Evolutionary conservation across 2,888 invertebrate genomes (phyloP), one percentile per base, ranked within the genome.

Genomic region (Cosmia trapezina): DNA sequence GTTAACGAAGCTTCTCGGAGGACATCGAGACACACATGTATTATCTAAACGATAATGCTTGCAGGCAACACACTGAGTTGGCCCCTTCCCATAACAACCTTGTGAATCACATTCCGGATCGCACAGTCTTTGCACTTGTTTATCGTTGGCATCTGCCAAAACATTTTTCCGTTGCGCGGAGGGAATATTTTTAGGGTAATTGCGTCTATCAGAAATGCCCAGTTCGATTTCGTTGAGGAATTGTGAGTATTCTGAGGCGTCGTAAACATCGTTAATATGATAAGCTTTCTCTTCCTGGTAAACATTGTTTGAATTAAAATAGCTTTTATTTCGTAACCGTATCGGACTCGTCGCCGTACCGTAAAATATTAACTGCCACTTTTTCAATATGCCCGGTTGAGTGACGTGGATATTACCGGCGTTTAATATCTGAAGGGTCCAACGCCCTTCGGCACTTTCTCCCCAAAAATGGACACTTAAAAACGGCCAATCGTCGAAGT

Each of bases 391-490:
- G 88, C 98, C 98, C 72, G 98, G 97, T 90, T 98, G 98, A 90
- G 98, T 98, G 73, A 98, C 98, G 84, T 98, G 97, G 79, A 98
- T 97, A 87, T 97, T 98, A 53, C 98, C 98, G 14, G 97, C 97
- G 86, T 97, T 97, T 86, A 97, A 97, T 87, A 98, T 97, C 93
- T 98, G 98, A 79, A 99, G 94, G 37, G 98, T 98, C 99, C 98
- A 99, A 82, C 98, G 97, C 47, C 98, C 98, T 89, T 98, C 98
- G 65, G 98, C 98, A 88, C 98, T 98, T 93, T 98, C 98, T 41
- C 99, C 99, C 99, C 99, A 99, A 95, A 98, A 99, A 93, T 99
- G 99, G 28, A 99, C 99, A 90, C 99, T 99, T 88, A 99, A 97
- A 97, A 99, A 99, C 19, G 99, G 99, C 99, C 99, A 99, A 93